These are phyloP conservation scores for Lanius collurio DNA, from an alignment of 2,113 vertebrate species.

Conservation along the genomic window DNA sequence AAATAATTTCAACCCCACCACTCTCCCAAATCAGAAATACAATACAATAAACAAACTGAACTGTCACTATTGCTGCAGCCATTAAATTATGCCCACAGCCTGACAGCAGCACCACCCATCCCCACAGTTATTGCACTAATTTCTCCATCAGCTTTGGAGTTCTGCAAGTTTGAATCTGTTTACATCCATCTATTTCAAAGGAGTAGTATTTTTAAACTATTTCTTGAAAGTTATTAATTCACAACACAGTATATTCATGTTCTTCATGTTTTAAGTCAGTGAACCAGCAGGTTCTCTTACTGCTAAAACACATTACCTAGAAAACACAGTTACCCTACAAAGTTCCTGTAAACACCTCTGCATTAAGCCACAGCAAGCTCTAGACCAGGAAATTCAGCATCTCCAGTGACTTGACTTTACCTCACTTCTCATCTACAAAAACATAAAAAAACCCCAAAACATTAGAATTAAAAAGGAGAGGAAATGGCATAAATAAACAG, in stretches of 20 bases:
- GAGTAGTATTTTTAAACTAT: neutral
- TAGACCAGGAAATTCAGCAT: neutral
- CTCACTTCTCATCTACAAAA: neutral
- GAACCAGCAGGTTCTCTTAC: neutral
- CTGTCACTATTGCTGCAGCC: neutral
- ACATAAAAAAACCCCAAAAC: neutral
- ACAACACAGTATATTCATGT: neutral
- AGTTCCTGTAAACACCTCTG: neutral
- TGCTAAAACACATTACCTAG: neutral
- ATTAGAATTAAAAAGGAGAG: neutral
- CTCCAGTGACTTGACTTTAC: constrained; percentile 49
- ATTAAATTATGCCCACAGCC: neutral
- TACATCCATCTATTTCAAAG: neutral
- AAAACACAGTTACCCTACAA: neutral
- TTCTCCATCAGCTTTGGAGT: neutral
- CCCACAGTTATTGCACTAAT: accelerated
- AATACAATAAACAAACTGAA: neutral
- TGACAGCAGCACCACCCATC: neutral
- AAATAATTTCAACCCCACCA: neutral
- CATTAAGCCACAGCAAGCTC: neutral
- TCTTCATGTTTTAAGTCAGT: neutral
- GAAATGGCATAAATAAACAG: neutral
- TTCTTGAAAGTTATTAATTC: neutral
- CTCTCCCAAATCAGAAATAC: neutral
- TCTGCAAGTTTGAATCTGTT: neutral